Evolutionary conservation across 1,140 invertebrate species (phyloP), one percentile per base, ranked within the genome.

Genomic region (Euglossa dilemma): DNA sequence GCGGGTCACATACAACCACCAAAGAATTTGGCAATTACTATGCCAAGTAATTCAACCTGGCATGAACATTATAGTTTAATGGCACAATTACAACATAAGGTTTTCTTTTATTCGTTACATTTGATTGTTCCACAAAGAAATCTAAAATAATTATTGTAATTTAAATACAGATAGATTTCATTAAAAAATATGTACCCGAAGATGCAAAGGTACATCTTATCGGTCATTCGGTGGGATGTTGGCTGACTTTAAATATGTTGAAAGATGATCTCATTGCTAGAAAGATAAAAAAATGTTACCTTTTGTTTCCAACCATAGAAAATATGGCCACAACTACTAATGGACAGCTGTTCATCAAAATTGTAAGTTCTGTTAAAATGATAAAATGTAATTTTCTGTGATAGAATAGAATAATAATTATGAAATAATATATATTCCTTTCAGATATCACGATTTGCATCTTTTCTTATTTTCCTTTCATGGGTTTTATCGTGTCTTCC

Each of bases 291-390:
- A 95, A 95, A 87, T 95, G 94, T 90, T 98, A 96, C 91, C 92
- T 98, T 66, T 89, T 98, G 0, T 98, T 98, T 94, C 98, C 98
- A 9, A 97, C 97, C 0, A 94, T 98, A 18, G 97, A 98, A 92
- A 91, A 96, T 69, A 97, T 98, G 96, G 95, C 95, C 18, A 93
- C 95, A 25, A 97, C 96, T 43, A 95, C 95, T 14, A 97, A 97
- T 91, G 98, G 98, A 54, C 93, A 94, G 86, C 95, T 96, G 90
- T 84, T 96, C 5, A 95, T 93, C 56, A 95, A 93, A 57, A 85
- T 96, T 66, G 92, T 96, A 86, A 90, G 90, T 89, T 81, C 59
- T 25, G 52, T 43, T 36, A 2, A n/a, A n/a, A 14, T 70, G 25
- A 52, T 72, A 12, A 69, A 63, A 20, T 56, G 66, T 59, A n/a